Evolutionary conservation across 2,113 vertebrate genomes (phyloP), one percentile per base, ranked within the genome.

Genomic region (Machaerirhynchus nigripectus): DNA sequence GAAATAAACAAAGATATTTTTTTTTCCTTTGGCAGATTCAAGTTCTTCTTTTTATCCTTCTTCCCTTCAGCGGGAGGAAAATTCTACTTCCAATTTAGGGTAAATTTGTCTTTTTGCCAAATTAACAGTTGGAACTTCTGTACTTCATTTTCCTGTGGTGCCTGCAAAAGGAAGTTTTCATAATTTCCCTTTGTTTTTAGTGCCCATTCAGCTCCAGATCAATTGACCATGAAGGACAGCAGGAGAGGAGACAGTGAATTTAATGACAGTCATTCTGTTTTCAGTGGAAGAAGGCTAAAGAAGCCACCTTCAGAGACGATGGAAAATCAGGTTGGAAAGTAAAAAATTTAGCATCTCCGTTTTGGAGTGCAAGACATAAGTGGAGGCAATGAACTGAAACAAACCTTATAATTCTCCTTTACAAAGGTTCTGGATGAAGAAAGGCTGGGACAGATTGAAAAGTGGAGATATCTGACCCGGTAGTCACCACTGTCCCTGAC

Each of bases 201-300:
- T 85, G 95, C 89, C 85, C 96, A 90, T 91, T 97, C 90, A 90
- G 97, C 94, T 97, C 92, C 96, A 24, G 98, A 98, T 96, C 98
- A 98, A 93, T 95, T 98, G 97, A 98, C 97, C 73, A 63, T 98
- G 97, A 99, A 98, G 97, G 98, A 98, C 96, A 98, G 97, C 28
- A 98, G 98, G 30, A 98, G 98, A 98, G 95, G 97, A 95, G 97
- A 98, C 89, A 98, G 97, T 40, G 98, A 98, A 95, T 98, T 97
- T 95, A 99, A 98, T 60, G 98, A 98, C 93, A 98, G 97, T 21
- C 97, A 97, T 95, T 98, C 97, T 22, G 94, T 97, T 82, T 91
- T 92, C 89, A 97, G 97, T 30, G 94, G 95, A 30, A 97, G 98
- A 33, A 97, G 91, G 71, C 89, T 96, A 49, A 98, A 96, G 87